Evolutionary conservation across 53 echinoderm and acorn worm species (phyloP), one percentile per base, ranked within the genome.

Genomic region (Hippasteria phrygiana): DNA sequence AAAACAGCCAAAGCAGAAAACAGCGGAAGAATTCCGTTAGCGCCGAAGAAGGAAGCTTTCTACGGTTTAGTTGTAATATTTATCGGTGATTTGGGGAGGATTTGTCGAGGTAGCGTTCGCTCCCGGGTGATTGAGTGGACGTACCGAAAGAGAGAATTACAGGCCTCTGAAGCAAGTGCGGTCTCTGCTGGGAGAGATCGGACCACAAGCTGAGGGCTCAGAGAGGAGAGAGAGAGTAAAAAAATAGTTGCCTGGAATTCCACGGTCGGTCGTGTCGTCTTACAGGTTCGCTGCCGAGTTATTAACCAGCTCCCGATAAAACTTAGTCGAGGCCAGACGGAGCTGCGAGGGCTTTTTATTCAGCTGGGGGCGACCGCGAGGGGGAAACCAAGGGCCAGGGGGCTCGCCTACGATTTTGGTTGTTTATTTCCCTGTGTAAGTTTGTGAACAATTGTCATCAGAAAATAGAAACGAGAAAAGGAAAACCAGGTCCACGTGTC

Each of bases 231-330:
- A 20, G 63, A 26, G 16, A 11, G 41, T 24, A 36, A 41, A 36
- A 55, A 37, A 43, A 45, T 28, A 26, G 27, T 35, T 78, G 80
- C 62, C 42, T 24, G 82, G 82, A 82, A 82, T 82, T 82, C 67
- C 66, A 82, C 82, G 82, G 82, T 64, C 82, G 82, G 31, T 63
- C 82, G 82, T 82, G 82, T 82, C 66, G 82, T 43, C 62, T 78
- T 78, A 78, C 78, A 78, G 38, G 59, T 26, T 82, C 40, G 59
- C 56, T 56, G 79, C 62, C 7, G 42, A 76, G 74, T 26, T 4
- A 20, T 17, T 22, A 24, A 26, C 26, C 1, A 59, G 3, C 59
- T 56, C n/a, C 16, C 29, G 33, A 36, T 31, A 55, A 59, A 59
- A 40, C 55, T 79, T n/a, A n/a, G n/a, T n/a, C 79, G 79, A 79